Base-by-base conservation (phyloP, 2,797 vertebrate species). In the Rhabdomys pumilio region DNA sequence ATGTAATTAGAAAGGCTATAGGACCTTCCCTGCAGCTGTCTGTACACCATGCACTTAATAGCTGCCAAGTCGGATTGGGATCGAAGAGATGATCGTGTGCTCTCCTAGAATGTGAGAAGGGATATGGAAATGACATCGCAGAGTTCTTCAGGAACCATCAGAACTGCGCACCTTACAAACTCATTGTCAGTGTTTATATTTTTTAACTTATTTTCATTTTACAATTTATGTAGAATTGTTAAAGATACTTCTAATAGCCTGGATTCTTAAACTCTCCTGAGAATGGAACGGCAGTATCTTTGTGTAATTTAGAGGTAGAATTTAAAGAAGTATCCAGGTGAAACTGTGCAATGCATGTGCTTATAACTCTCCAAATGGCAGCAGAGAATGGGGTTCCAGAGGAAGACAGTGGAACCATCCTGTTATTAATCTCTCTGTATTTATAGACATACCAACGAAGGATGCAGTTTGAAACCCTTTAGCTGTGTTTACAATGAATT, bases 11-110 rank as follows among this genome's bases (percentile, higher is more conserved):
- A 44, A 73, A 13, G 10, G 14, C 19, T 29, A 41, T 20, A 20
- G 73, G 2, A 0, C 1, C 1, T 2, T 80, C 6, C 4, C 13
- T 34, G 14, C 9, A 59, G 14, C 10, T 1, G 20, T n/a, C 6
- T 57, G 20, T 2, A 55, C 4, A 24, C 22, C 19, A 38, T 20
- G 44, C 55, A 6, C n/a, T 88, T 22, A n/a, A 0, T 17, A 22
- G 22, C 0, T 6, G 20, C 55, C 24, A 24, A 26, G 12, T 34
- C 14, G 31, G 38, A 0, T 5, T 22, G 1, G 14, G n/a, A 59
- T 31, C 77, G 10, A 47, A 59, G 4, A 12, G 3, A 34, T 5
- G 9, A 26, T 3, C 9, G 2, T 31, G 2, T 29, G 63, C n/a
- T n/a, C 77, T 69, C 22, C 14, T 41, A 31, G 41, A 65, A 55